Conservation (phyloP, 1,140 invertebrate species). For the Phenacoccus solenopsis region DNA sequence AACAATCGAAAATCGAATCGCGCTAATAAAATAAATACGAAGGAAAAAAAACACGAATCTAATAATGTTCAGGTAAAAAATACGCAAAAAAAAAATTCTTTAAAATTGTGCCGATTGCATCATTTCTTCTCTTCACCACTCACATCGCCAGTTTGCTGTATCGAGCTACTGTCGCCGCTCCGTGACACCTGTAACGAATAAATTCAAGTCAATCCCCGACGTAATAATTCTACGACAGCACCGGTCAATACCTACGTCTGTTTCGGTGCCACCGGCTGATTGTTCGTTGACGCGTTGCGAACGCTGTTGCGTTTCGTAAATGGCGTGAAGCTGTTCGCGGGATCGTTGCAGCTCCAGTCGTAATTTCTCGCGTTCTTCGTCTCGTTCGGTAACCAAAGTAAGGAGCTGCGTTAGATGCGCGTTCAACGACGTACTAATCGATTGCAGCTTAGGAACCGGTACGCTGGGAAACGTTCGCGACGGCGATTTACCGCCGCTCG, state of each 20-base stretch:
- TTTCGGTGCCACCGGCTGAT: neutral
- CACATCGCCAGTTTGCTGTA: too few relatives aligned
- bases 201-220: too few relatives aligned
- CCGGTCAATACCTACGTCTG: neutral
- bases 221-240: too few relatives aligned
- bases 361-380: conserved; percentile 59
- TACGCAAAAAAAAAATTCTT: too few relatives aligned
- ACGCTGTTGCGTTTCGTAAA: conserved; percentile 34
- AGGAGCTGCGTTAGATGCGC: conserved; percentile 45
- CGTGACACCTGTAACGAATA: too few relatives aligned
- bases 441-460: conserved; percentile 38
- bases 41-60: too few relatives aligned
- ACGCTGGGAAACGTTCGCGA: conserved; percentile 36
- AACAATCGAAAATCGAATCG: too few relatives aligned
- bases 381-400: conserved; percentile 56
- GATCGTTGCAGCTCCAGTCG: conserved; percentile 54
- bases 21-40: too few relatives aligned
- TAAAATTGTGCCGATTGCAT: too few relatives aligned
- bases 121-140: too few relatives aligned
- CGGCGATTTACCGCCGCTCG: conserved; percentile 27
- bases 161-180: too few relatives aligned
- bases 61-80: too few relatives aligned
- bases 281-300: neutral
- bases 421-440: conserved; percentile 40
- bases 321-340: conserved; percentile 54